phyloP scores from a whole-genome alignment of 2,797 vertebrate genomes.

The Epinephelus coioides region DNA sequence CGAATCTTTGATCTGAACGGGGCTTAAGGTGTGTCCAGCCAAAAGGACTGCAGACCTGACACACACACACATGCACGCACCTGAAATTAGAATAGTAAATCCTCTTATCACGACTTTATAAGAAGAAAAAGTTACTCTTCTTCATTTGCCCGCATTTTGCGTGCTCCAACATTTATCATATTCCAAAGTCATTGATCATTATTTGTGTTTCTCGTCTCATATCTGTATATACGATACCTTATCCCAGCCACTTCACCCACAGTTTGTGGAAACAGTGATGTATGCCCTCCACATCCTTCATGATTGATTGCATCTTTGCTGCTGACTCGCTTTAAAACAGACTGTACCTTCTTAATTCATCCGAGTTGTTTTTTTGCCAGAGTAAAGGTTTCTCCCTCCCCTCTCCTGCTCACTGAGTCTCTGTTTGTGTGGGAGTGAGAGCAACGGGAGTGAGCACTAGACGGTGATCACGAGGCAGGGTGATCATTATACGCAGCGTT shows the following conservation, averaged over 20 bases:
- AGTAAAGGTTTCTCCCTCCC: slow-evolving; percentile 13
- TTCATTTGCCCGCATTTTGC: slow-evolving; percentile 24
- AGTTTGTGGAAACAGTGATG: slow-evolving; percentile 58
- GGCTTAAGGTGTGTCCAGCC: not conserved
- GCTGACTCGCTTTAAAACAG: slow-evolving; percentile 72
- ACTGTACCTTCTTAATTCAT: slow-evolving; percentile 56
- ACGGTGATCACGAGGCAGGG: slow-evolving; percentile 25
- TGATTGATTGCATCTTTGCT: slow-evolving; percentile 74
- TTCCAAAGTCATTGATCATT: slow-evolving; percentile 55
- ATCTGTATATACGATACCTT: slow-evolving; percentile 43
- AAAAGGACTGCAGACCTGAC: not conserved
- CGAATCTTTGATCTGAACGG: too few species aligned
- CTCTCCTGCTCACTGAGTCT: not conserved
- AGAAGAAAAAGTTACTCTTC: slow-evolving; percentile 11
- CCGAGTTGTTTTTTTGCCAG: slow-evolving; percentile 20
- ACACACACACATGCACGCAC: not conserved
- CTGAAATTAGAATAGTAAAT: slow-evolving; percentile 30
- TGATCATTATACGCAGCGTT: slow-evolving; percentile 45
- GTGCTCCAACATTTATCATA: slow-evolving; percentile 38
- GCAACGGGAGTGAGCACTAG: slow-evolving; percentile 25
- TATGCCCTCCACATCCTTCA: slow-evolving; percentile 52
- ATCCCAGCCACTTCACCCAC: slow-evolving; percentile 32
- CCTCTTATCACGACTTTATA: not conserved
- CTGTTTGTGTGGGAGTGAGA: slow-evolving; percentile 42
- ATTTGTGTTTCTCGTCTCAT: slow-evolving; percentile 44